A percentile compares a stretch with the other conserved stretches of the same genome.
These are phyloP conservation scores for Empidonax traillii DNA, from an alignment of 2,113 vertebrate species.

Conservation along the genomic window DNA sequence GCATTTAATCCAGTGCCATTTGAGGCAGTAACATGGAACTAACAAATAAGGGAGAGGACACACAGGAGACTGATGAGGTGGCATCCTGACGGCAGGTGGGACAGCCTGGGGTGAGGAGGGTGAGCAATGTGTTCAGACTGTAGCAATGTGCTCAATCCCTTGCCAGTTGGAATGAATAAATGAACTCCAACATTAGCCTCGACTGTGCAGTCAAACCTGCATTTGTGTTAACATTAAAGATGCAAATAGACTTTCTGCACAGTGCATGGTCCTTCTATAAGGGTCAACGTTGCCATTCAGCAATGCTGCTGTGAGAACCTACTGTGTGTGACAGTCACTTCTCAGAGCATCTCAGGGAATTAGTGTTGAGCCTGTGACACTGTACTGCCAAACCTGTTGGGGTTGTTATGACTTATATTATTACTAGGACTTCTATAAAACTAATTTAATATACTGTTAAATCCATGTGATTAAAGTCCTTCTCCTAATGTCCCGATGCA, in stretches of 20 bases:
- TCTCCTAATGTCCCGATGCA: not conserved
- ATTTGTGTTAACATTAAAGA: not conserved
- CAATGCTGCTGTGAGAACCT: not conserved
- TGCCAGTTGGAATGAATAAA: not conserved
- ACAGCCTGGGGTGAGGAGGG: not conserved
- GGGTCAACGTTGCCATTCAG: not conserved
- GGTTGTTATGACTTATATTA: not conserved
- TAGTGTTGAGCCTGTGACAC: not conserved
- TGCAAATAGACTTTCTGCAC: not conserved
- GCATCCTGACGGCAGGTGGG: not conserved
- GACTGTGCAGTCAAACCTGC: not conserved
- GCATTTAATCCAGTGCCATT: not conserved
- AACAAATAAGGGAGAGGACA: not conserved
- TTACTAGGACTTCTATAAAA: not conserved
- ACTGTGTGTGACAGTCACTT: fast-evolving
- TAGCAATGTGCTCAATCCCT: not conserved
- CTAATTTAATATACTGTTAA: not conserved
- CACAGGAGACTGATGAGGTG: not conserved
- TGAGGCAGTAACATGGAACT: not conserved
- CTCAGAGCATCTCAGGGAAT: not conserved
- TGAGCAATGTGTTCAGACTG: not conserved
- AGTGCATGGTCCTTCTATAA: not conserved
- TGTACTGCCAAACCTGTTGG: not conserved
- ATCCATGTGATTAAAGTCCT: not conserved
- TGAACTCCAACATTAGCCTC: fast-evolving